These are phyloP conservation scores for Mormyrops attenuatus DNA, from an alignment of 2,797 vertebrate genomes.

Conservation along the genomic window DNA sequence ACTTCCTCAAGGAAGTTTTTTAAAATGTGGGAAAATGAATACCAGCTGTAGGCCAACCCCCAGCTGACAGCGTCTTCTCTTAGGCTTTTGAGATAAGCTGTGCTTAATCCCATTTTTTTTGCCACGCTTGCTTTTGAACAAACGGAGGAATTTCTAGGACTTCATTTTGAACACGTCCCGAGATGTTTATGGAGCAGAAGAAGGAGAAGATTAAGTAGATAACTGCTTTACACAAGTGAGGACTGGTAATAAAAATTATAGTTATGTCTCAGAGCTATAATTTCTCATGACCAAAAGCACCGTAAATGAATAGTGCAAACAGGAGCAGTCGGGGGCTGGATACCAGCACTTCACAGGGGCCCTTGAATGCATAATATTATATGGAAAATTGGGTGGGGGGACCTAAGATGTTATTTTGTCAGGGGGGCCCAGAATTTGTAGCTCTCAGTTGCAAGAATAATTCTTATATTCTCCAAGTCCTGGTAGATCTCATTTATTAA, in stretches of 20 bases:
- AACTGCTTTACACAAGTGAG: constrained; percentile 23
- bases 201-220: constrained; percentile 27
- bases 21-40: constrained; percentile 75
- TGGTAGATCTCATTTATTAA: not conserved
- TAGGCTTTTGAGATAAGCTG: constrained; percentile 37
- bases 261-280: not conserved
- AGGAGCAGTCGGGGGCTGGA: not conserved
- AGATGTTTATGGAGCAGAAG: constrained; percentile 27
- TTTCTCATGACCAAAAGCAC: not conserved
- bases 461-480: not conserved
- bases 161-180: constrained; percentile 27
- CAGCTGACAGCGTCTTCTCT: not conserved
- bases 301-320: not conserved
- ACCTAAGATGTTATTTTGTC: not conserved
- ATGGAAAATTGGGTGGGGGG: not conserved
- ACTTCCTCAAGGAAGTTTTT: constrained; percentile 78
- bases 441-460: not conserved
- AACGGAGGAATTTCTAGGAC: constrained; percentile 28
- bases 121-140: constrained; percentile 28
- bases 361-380: not conserved
- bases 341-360: not conserved
- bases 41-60: constrained; percentile 37
- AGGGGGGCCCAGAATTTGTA: not conserved
- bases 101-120: constrained; percentile 54
- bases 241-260: constrained; percentile 2